phyloP scores from a whole-genome alignment of 2,797 vertebrate genomes.

The Lepilemur septentrionalis region DNA sequence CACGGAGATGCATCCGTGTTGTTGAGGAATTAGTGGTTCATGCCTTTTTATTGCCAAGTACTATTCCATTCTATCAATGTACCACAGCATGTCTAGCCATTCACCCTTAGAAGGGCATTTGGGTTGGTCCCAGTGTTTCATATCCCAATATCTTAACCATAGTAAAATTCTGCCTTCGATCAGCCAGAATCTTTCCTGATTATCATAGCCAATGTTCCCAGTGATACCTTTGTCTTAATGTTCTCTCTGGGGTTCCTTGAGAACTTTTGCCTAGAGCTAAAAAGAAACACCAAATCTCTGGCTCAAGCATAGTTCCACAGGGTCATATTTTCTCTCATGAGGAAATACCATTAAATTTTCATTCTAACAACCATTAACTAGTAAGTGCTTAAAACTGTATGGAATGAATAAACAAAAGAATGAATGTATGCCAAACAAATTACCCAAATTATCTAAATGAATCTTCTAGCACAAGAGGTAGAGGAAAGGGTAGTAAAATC shows the following conservation, averaged over 20 bases:
- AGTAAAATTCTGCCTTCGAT: neutral
- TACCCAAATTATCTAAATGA: neutral
- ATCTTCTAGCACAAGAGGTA: conserved; percentile 3
- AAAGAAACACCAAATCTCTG: neutral
- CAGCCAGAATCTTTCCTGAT: neutral
- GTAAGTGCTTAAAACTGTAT: neutral
- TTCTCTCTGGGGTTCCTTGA: neutral
- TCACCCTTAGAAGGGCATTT: neutral
- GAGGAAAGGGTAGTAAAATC: neutral
- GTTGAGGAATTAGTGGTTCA: neutral
- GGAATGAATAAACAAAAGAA: conserved; percentile 39
- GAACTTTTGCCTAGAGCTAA: neutral
- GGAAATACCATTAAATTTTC: conserved; percentile 18
- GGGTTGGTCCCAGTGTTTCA: neutral
- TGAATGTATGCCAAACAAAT: conserved; percentile 36
- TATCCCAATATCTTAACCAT: neutral
- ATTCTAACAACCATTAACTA: neutral
- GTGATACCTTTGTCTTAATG: neutral
- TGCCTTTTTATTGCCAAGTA: neutral
- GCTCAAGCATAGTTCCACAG: neutral
- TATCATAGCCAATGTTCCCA: neutral
- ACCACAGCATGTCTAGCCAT: neutral
- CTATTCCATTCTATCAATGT: neutral
- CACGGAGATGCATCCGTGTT: neutral
- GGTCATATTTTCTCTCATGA: neutral